Conservation (phyloP, 2,113 vertebrate genomes). For the Brachyhypopomus gauderio region DNA sequence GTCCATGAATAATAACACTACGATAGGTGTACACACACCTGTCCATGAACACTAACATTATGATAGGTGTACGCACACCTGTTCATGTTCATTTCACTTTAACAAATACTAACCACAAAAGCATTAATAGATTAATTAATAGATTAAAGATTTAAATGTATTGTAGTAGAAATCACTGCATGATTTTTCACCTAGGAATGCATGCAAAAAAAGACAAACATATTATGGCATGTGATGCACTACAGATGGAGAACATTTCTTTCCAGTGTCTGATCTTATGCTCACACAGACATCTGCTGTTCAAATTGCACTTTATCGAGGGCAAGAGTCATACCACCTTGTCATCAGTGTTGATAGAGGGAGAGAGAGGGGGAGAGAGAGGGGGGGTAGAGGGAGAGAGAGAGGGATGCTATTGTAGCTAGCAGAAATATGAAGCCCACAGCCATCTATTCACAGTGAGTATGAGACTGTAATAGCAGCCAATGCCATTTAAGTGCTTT, state of each 20-base stretch:
- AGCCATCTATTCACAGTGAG: conserved; percentile 47
- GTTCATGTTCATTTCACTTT: too few species aligned
- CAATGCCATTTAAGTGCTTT: conserved; percentile 50
- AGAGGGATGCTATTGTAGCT: conserved; percentile 18
- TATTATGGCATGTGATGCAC: conserved; percentile 28
- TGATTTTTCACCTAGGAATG: conserved; percentile 4
- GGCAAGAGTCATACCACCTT: conserved; percentile 40
- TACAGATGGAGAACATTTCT: conserved; percentile 36
- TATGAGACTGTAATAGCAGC: conserved; percentile 50
- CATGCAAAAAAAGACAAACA: background rate
- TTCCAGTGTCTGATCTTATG: conserved; percentile 52
- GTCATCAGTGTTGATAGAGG: conserved; percentile 29
- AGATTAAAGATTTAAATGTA: too few species aligned
- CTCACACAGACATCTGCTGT: conserved; percentile 33
- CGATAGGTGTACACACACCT: too few species aligned
- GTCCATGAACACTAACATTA: too few species aligned
- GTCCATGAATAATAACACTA: background rate
- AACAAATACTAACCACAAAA: too few species aligned
- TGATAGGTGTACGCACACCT: too few species aligned
- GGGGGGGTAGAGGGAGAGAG: background rate
- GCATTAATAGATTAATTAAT: too few species aligned
- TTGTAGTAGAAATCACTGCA: background rate
- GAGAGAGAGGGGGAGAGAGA: conserved; percentile 15
- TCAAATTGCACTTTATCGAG: conserved; percentile 42
- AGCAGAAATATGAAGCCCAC: conserved; percentile 34